Evolutionary conservation across 1,140 invertebrate genomes (phyloP).

Genomic region (Latrodectus geometricus): DNA sequence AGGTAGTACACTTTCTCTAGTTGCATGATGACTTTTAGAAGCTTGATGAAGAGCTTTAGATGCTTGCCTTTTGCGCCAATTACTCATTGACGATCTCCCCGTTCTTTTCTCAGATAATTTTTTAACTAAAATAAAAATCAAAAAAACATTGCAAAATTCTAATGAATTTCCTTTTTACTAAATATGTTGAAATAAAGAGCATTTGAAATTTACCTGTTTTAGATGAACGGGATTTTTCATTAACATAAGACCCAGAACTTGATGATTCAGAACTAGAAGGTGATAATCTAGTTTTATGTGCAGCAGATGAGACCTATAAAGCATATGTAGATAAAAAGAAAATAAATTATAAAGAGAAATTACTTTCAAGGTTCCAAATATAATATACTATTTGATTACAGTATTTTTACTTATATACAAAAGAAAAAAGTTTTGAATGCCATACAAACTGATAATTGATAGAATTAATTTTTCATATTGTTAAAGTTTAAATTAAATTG

Average conservation of each 20-base stretch:
- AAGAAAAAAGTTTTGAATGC: no score
- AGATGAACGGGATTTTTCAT: constrained; percentile 18
- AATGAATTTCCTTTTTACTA: background rate
- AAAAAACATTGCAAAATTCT: background rate
- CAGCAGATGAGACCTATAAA: constrained; percentile 15
- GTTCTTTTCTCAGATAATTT: constrained; percentile 31
- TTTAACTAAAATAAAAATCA: constrained; percentile 40
- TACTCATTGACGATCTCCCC: constrained; percentile 10
- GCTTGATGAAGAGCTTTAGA: background rate
- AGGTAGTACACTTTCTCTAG: background rate
- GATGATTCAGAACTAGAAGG: constrained; percentile 51
- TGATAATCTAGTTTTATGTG: constrained; percentile 9
- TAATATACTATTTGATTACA: no score
- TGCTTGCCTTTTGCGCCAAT: constrained; percentile 24
- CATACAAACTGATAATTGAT: no score
- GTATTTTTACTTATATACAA: no score
- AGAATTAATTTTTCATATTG: no score
- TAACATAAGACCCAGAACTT: constrained; percentile 27
- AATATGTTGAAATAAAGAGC: background rate
- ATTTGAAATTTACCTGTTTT: constrained; percentile 26
- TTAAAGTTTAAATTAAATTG: no score
- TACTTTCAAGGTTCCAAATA: no score
- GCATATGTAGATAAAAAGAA: background rate
- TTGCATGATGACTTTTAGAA: background rate
- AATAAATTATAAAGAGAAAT: no score